Percentiles rank a stretch among this genome's conserved stretches.
phyloP scores from a whole-genome alignment of 1,140 invertebrate genomes.

The Centruroides vittatus region DNA sequence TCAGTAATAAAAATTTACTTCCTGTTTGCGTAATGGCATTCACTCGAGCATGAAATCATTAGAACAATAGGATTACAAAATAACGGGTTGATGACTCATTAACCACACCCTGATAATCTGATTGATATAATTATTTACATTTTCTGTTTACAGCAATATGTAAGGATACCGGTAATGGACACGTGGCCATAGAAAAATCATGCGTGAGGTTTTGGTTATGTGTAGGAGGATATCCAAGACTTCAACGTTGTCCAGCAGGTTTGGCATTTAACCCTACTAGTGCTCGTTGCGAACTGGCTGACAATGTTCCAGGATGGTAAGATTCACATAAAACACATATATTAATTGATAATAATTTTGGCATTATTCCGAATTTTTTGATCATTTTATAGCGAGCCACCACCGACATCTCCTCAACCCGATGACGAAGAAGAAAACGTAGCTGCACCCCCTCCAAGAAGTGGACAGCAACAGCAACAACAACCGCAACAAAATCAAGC shows the following conservation, averaged over 20 bases:
- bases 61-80: too few relatives aligned
- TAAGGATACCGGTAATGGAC: conserved; percentile 70
- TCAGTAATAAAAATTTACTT: background rate
- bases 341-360: background rate
- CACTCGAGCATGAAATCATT: too few relatives aligned
- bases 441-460: background rate
- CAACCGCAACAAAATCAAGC: background rate
- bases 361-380: background rate
- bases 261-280: conserved; percentile 72
- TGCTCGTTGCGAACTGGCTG: conserved; percentile 46
- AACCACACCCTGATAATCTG: too few relatives aligned
- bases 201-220: conserved; percentile 89
- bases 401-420: conserved; percentile 6
- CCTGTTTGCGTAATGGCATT: too few relatives aligned
- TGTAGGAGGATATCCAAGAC: conserved; percentile 76
- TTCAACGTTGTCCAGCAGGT: conserved; percentile 78
- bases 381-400: conserved; percentile 8
- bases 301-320: conserved; percentile 21
- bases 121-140: too few relatives aligned
- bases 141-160: conserved; percentile 52
- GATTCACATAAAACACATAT: conserved; percentile 30
- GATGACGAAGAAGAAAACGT: conserved; percentile 7
- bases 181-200: conserved; percentile 62
- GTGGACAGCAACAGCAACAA: background rate
- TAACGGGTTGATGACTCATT: too few relatives aligned